Base-by-base conservation (phyloP, 1,140 invertebrate genomes). In the Octopus sinensis region DNA sequence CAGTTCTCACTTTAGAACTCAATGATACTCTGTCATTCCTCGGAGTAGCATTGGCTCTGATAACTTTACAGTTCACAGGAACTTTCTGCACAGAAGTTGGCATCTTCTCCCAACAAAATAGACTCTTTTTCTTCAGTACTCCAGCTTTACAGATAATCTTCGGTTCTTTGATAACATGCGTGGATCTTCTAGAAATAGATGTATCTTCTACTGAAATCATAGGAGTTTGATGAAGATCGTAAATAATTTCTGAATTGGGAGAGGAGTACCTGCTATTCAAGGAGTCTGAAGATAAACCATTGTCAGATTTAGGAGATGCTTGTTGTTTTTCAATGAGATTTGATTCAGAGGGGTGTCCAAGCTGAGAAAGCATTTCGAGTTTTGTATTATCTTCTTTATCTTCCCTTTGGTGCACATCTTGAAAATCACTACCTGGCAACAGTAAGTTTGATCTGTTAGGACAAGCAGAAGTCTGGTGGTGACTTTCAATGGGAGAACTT, bases 151-250 rank as follows among this genome's bases (percentile, higher is more conserved):
- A 73, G 9, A 89, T 51, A 30, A 88, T 81, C 75, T 86, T 87
- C 17, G 88, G 86, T 73, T 86, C 86, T 54, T 83, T 77, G 17
- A 88, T 82, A 43, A 87, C 81, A 81, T 88, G 87, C 5, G 88
- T 89, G 73, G 88, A 89, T 75, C 87, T 81, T 51, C 87, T 80
- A 43, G 80, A 17, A 52, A 87, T 80, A 43, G 84, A 83, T n/a
- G 84, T 79, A 68, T 86, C 86, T 75, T 83, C 85, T 12, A 78
- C 83, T n/a, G 87, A 87, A n/a, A 89, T 81, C 9, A 81, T 62
- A 23, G 82, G 54, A 54, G 88, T 86, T 17, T 85, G 4, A 79
- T 73, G 13, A 79, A 81, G 76, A 85, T 85, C 81, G 82, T 85
- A n/a, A 13, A 73, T 73, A 7, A 73, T 5, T 30, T 17, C 56